Evolutionary conservation across 2,797 vertebrate species (phyloP).

Genomic region (Streptopelia turtur): DNA sequence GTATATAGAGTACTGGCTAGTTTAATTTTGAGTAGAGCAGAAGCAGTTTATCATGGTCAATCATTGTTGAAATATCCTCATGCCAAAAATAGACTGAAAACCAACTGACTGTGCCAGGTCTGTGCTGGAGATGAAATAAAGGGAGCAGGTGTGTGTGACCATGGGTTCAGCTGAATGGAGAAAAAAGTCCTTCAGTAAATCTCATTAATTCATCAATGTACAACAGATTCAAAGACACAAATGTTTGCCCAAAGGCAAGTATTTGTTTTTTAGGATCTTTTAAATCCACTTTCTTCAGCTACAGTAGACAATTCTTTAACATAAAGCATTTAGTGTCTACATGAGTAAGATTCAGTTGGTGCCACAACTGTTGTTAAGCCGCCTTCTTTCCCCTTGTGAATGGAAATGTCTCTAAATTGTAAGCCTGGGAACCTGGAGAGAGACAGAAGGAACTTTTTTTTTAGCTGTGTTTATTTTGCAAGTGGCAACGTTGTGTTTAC

Average conservation of each 20-base stretch:
- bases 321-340: neutral
- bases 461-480: neutral
- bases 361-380: neutral
- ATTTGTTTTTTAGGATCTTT: neutral
- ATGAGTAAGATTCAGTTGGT: neutral
- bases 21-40: neutral
- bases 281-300: neutral
- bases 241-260: neutral
- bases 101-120: neutral
- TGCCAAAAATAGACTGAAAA: constrained; percentile 4
- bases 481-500: neutral
- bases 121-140: neutral
- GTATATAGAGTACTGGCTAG: neutral
- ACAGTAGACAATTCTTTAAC: neutral
- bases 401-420: neutral
- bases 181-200: neutral
- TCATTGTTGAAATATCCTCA: constrained; percentile 25
- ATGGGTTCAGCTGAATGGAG: neutral
- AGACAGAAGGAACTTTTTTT: neutral
- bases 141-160: neutral
- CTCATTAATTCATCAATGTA: neutral
- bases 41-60: neutral
- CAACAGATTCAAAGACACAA: neutral
- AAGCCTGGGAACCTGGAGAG: neutral
- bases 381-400: neutral